Evolutionary conservation across 1,140 invertebrate genomes (phyloP).

Genomic region (Drosophila suzukii): DNA sequence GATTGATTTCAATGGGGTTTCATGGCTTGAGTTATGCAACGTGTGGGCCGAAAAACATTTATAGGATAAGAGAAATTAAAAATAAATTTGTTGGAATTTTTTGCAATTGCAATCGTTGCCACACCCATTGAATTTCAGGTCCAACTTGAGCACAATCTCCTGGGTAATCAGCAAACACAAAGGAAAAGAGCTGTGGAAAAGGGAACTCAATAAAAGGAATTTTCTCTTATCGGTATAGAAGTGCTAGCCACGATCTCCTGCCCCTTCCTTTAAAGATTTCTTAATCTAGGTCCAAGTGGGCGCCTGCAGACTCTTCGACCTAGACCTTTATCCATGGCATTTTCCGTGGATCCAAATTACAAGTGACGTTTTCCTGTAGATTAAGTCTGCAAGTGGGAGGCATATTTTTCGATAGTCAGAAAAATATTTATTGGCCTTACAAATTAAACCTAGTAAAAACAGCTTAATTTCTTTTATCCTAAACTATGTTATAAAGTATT

Average conservation of each 20-base stretch:
- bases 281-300: slow-evolving; percentile 44
- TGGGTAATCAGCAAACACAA: slow-evolving; percentile 66
- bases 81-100: slow-evolving; percentile 31
- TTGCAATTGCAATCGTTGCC: slow-evolving; percentile 33
- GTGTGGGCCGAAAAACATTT: slow-evolving; percentile 26
- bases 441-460: too few relatives aligned
- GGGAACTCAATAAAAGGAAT: slow-evolving; percentile 78
- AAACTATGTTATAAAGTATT: too few relatives aligned
- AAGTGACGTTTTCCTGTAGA: slow-evolving; percentile 49
- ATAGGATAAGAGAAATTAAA: slow-evolving; percentile 29
- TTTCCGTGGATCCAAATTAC: not conserved
- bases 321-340: slow-evolving; percentile 50
- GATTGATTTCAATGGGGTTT: slow-evolving; percentile 56
- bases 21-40: slow-evolving; percentile 36
- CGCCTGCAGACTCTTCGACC: slow-evolving; percentile 59
- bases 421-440: not conserved
- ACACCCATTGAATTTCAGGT: slow-evolving; percentile 29
- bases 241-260: slow-evolving; percentile 16
- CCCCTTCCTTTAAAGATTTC: not conserved
- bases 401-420: not conserved
- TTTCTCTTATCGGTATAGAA: slow-evolving; percentile 59
- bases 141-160: slow-evolving; percentile 39
- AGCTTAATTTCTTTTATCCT: too few relatives aligned
- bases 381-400: slow-evolving; percentile 1
- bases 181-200: slow-evolving; percentile 35